Evolutionary conservation across 1,140 invertebrate genomes (phyloP).

Genomic region (Oryzaephilus surinamensis): DNA sequence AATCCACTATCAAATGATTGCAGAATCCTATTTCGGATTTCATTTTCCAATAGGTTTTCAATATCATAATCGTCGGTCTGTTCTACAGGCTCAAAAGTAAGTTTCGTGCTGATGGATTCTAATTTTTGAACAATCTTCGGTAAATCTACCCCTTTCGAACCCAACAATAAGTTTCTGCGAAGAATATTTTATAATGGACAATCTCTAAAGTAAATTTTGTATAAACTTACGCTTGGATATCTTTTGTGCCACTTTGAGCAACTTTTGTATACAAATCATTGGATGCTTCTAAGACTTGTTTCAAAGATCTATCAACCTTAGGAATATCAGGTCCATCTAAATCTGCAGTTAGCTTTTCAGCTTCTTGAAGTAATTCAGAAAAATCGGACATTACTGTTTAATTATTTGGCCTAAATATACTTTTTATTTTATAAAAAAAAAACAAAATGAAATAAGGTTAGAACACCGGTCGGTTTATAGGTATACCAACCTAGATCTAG

Average conservation of each 20-base stretch:
- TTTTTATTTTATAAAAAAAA: too few species aligned
- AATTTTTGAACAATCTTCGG: constrained; percentile 87
- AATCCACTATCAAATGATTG: constrained; percentile 84
- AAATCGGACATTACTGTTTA: constrained; percentile 47
- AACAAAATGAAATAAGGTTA: too few species aligned
- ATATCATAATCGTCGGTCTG: constrained; percentile 83
- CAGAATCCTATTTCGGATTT: constrained; percentile 87
- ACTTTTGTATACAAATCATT: constrained; percentile 79
- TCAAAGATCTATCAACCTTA: constrained; percentile 79
- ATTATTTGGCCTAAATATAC: too few species aligned
- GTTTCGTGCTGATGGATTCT: constrained; percentile 71
- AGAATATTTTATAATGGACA: constrained; percentile 9
- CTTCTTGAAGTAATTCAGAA: constrained; percentile 76
- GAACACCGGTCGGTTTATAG: too few species aligned
- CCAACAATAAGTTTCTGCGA: constrained; percentile 80
- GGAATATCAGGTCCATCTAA: constrained; percentile 76
- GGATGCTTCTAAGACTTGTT: constrained; percentile 85
- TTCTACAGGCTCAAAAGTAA: constrained; percentile 81
- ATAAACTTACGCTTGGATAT: constrained; percentile 80
- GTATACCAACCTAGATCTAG: too few species aligned
- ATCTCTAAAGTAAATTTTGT: not conserved
- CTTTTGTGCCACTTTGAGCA: constrained; percentile 70
- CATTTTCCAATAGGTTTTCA: constrained; percentile 80
- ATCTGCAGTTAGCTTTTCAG: constrained; percentile 80
- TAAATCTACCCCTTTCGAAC: constrained; percentile 84